Base-by-base conservation (phyloP, 2,888 invertebrate species). In the Emmelina monodactyla region DNA sequence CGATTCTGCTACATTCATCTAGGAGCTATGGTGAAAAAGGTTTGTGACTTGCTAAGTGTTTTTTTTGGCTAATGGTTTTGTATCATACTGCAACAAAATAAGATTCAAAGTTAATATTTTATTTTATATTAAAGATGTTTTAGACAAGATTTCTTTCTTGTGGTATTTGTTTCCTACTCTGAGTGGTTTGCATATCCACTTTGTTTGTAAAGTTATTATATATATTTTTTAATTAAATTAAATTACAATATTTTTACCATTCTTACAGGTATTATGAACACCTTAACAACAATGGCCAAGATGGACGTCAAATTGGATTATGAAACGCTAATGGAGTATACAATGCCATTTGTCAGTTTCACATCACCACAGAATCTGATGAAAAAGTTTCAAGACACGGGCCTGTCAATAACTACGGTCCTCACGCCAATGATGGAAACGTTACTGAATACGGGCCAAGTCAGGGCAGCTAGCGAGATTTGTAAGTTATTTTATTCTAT, bases 231-330 rank as follows among this genome's bases (percentile, higher is more conserved):
- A 12, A 16, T 12, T 28, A n/a, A 10, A 11, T 16, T 32, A 13
- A 13, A 11, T 11, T n/a, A n/a, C 13, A n/a, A 14, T 22, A 12
- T 30, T 10, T 33, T n/a, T n/a, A n/a, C n/a, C n/a, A n/a, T n/a
- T n/a, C n/a, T 25, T 19, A n/a, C 49, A 83, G 83, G 83, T 19
- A 62, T 88, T 40, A 66, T 86, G 46, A 71, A 73, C 19, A 64
- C 82, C 0, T 45, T 88, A 1, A 49, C 66, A 31, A 72, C 70
- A 16, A 86, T 87, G 84, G 46, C 71, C 0, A 49, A 63, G 1
- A 68, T 84, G 55, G 64, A 76, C 1, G 78, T 86, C 0, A 65
- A 64, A 13, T 76, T 84, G 0, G 85, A 88, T 50, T 69, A 71
- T 41, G 83, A 84, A 7, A 87, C 87, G 0, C 54, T 88, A 32